Percentiles rank a stretch among this genome's conserved stretches.
phyloP scores from a whole-genome alignment of 2,888 invertebrate species.

The Alsophila aescularia region DNA sequence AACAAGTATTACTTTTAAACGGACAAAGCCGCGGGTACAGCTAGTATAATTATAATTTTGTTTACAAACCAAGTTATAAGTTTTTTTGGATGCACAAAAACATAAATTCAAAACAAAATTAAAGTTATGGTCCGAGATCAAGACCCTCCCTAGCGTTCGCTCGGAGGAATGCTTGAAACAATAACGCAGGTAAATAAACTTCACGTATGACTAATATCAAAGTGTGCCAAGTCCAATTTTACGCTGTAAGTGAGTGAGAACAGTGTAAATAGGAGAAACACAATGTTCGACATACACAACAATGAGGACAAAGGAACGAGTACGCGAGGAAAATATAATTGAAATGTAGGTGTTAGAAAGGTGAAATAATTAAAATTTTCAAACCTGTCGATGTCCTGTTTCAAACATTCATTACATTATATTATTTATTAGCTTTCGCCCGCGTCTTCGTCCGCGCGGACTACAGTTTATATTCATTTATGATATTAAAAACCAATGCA shows the following conservation, averaged over 20 bases:
- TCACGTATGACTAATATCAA: slow-evolving; percentile 45
- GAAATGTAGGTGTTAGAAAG: not conserved
- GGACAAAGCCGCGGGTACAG: too few species aligned
- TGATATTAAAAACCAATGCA: too few species aligned
- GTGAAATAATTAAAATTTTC: too few species aligned
- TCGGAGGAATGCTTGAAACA: slow-evolving; percentile 19
- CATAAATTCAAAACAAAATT: not conserved
- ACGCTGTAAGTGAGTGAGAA: slow-evolving; percentile 37
- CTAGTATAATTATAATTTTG: too few species aligned
- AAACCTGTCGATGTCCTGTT: too few species aligned
- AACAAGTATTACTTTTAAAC: too few species aligned
- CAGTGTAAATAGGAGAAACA: slow-evolving; percentile 19
- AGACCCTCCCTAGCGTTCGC: not conserved
- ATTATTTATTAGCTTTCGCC: too few species aligned
- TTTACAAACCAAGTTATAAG: too few species aligned
- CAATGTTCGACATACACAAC: slow-evolving; percentile 11
- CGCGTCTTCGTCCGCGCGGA: too few species aligned
- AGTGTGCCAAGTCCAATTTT: slow-evolving; percentile 55
- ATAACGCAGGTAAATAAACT: slow-evolving; percentile 34
- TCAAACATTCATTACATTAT: too few species aligned
- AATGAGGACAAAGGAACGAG: slow-evolving; percentile 22
- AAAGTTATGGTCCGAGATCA: slow-evolving; percentile 3
- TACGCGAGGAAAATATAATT: not conserved
- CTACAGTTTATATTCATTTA: too few species aligned
- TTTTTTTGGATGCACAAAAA: not conserved